These are phyloP conservation scores for Cygnus olor DNA, from an alignment of 2,797 vertebrate genomes.

Conservation along the genomic window DNA sequence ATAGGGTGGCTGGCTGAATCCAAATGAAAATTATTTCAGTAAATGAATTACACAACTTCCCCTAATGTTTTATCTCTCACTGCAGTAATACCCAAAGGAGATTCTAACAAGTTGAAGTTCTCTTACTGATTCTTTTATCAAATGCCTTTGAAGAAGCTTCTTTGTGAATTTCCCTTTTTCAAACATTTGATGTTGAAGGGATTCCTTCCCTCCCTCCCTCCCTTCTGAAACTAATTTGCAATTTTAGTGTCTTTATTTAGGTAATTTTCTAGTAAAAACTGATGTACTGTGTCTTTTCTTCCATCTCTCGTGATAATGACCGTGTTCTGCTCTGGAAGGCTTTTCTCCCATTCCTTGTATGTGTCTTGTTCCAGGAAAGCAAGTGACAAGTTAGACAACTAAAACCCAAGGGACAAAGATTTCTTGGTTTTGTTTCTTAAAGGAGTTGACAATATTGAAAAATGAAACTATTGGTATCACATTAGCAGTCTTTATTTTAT, in stretches of 20 bases:
- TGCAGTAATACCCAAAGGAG: neutral
- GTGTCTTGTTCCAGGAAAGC: neutral
- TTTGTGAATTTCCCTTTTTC: neutral
- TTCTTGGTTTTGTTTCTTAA: neutral
- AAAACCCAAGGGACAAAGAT: neutral
- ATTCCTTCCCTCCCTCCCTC: neutral
- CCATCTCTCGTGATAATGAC: neutral
- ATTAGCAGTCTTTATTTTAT: neutral
- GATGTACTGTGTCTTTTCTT: neutral
- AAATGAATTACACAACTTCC: neutral
- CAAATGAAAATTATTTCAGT: neutral
- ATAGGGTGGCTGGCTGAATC: neutral
- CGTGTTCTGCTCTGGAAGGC: neutral
- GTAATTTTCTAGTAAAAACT: neutral
- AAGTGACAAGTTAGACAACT: neutral
- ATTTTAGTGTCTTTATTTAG: neutral
- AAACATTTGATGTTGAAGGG: neutral
- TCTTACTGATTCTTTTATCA: neutral
- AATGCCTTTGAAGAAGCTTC: neutral
- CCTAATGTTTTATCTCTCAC: neutral
- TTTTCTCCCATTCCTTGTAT: neutral
- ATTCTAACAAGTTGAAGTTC: neutral
- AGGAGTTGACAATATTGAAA: neutral
- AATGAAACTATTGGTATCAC: neutral
- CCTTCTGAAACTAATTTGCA: neutral